These are phyloP conservation scores for Trichonephila clavata DNA, from an alignment of 1,140 invertebrate genomes.

Conservation along the genomic window DNA sequence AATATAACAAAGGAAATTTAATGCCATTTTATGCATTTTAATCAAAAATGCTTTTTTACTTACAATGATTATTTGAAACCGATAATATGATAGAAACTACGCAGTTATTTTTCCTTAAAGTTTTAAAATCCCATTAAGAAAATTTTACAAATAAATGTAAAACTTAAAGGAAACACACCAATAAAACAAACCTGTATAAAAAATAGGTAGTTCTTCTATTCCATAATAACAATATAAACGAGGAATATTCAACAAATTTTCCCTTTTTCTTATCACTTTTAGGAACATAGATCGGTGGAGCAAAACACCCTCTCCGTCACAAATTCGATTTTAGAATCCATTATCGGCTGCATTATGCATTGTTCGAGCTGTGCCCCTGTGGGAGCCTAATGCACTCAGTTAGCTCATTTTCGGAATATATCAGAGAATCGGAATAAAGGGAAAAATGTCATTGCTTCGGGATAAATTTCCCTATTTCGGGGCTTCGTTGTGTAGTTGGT, in stretches of 20 bases:
- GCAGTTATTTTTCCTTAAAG: no score
- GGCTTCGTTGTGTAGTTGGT: not conserved
- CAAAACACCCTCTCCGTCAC: conserved; percentile 20
- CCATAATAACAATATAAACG: not conserved
- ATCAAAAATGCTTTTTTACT: no score
- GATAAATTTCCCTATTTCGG: not conserved
- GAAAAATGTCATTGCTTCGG: not conserved
- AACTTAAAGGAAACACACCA: not conserved
- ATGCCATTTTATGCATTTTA: no score
- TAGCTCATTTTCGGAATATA: not conserved
- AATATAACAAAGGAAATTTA: no score
- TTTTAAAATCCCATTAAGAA: no score
- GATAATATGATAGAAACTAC: no score
- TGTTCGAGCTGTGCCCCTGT: conserved; percentile 8
- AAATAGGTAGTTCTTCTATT: not conserved
- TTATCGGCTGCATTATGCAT: conserved; percentile 58
- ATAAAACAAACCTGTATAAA: not conserved
- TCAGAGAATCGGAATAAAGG: not conserved
- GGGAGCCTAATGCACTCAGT: not conserved
- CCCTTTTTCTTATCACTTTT: not conserved
- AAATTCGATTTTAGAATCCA: conserved; percentile 63
- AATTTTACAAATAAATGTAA: not conserved
- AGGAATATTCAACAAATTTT: not conserved
- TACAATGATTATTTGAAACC: no score
- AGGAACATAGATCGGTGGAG: not conserved